Evolutionary conservation across 2,113 vertebrate species (phyloP).

Genomic region (Geococcyx californianus): DNA sequence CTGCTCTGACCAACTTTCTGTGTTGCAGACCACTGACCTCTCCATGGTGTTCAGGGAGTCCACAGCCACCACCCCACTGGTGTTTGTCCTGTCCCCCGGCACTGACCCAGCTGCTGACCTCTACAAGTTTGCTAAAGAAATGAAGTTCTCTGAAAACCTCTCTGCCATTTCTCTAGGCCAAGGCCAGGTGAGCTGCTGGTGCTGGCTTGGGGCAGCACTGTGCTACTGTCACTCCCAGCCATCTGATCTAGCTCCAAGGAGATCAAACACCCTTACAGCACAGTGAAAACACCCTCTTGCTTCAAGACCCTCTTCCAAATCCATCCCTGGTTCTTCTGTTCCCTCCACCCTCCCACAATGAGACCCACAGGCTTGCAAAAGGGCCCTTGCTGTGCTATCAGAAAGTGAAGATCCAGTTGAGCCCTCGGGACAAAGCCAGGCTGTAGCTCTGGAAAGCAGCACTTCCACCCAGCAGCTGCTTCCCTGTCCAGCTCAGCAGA

Average conservation of each 20-base stretch:
- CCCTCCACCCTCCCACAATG: background rate
- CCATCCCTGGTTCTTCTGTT: background rate
- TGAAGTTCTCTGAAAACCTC: constrained; percentile 90
- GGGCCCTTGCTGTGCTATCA: background rate
- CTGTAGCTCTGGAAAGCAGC: background rate
- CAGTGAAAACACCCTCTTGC: background rate
- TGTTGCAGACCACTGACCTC: constrained; percentile 84
- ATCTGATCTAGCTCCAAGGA: background rate
- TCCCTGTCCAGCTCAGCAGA: background rate
- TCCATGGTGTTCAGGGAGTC: constrained; percentile 84
- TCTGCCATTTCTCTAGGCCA: constrained; percentile 89
- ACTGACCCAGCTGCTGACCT: constrained; percentile 88
- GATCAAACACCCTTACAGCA: background rate
- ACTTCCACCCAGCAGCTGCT: background rate
- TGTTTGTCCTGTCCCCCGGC: constrained; percentile 89
- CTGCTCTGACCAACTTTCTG: background rate
- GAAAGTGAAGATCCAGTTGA: background rate
- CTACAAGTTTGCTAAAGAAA: constrained; percentile 91
- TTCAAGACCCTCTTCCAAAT: background rate
- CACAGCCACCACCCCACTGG: constrained; percentile 79
- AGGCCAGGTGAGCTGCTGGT: constrained; percentile 81
- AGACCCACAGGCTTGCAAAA: background rate
- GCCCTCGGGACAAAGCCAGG: background rate
- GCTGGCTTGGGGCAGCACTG: background rate
- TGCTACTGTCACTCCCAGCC: background rate